These are phyloP conservation scores for Danio jaintianensis DNA, from an alignment of 2,797 vertebrate genomes.

Conservation along the genomic window DNA sequence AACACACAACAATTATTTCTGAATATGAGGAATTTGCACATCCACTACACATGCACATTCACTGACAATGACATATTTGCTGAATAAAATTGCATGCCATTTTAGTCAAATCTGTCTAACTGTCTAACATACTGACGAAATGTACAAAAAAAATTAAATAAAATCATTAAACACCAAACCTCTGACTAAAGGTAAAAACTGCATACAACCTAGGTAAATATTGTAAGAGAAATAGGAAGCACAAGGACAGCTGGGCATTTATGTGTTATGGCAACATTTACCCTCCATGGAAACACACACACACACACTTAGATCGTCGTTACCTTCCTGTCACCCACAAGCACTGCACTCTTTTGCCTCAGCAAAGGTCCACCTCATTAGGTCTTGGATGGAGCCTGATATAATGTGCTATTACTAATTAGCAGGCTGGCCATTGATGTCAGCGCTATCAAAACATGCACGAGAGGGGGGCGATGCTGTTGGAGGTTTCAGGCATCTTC, in stretches of 20 bases:
- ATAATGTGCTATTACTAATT: conserved; percentile 87
- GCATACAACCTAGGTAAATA: not conserved
- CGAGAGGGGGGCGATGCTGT: conserved; percentile 13
- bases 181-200: not conserved
- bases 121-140: too few relatives aligned
- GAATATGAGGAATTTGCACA: not conserved
- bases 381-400: conserved; percentile 73
- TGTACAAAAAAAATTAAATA: too few relatives aligned
- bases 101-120: not conserved
- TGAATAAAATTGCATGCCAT: not conserved
- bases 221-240: not conserved
- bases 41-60: not conserved
- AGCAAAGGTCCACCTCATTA: conserved; percentile 68
- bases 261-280: conserved; percentile 11
- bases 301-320: conserved; percentile 9
- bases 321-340: conserved; percentile 55
- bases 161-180: too few relatives aligned
- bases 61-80: not conserved
- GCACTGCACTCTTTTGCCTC: conserved; percentile 63
- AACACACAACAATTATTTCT: too few relatives aligned
- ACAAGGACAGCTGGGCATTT: conserved; percentile 11
- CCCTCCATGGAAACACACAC: conserved; percentile 9
- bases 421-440: conserved; percentile 78
- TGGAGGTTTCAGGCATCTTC: conserved; percentile 44
- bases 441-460: conserved; percentile 78